Conservation (phyloP, 2,888 invertebrate genomes). For the Polietes domitor region DNA sequence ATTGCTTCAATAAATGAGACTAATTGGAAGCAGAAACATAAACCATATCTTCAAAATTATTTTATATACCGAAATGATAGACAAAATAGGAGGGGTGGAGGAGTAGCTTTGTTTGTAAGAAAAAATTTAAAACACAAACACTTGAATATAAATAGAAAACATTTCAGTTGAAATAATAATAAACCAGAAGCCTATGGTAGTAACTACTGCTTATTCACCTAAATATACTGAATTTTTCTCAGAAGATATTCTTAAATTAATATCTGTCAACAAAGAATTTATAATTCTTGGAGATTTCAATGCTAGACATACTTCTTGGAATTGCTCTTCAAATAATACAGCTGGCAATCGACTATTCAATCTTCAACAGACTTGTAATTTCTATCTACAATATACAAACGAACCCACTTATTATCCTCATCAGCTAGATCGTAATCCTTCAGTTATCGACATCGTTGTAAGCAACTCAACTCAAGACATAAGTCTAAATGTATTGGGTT, state of each 20-base stretch:
- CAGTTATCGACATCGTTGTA: not conserved
- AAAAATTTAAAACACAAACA: not conserved
- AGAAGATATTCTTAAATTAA: too few species aligned
- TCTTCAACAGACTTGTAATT: not conserved
- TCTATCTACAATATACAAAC: not conserved
- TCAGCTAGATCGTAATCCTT: not conserved
- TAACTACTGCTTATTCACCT: not conserved
- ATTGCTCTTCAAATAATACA: not conserved
- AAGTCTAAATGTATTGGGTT: not conserved
- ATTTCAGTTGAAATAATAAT: not conserved
- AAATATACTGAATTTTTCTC: too few species aligned
- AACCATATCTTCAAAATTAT: not conserved
- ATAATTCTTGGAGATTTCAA: not conserved
- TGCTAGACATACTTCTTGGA: not conserved
- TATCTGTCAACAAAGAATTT: too few species aligned
- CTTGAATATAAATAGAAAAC: not conserved
- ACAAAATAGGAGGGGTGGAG: not conserved
- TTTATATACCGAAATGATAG: constrained; percentile 9
- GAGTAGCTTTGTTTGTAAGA: not conserved
- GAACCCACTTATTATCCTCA: not conserved
- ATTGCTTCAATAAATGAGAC: not conserved
- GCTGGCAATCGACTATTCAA: not conserved
- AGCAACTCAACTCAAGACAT: not conserved
- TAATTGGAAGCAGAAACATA: not conserved
- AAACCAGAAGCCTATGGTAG: not conserved